phyloP scores from a whole-genome alignment of 2,888 invertebrate species.

The Cepaea hortensis region DNA sequence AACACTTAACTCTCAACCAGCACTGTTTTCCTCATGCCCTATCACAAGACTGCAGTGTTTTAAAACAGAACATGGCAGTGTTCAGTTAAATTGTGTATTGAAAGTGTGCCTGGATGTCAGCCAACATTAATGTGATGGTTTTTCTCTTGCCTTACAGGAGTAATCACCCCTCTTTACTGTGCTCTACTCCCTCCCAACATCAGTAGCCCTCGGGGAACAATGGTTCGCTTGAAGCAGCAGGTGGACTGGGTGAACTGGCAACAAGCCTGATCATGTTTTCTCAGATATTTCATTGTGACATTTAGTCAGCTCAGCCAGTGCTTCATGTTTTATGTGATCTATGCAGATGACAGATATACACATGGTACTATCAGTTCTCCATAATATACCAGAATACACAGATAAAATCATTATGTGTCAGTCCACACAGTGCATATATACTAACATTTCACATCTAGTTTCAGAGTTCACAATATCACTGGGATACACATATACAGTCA shows the following conservation, averaged over 20 bases:
- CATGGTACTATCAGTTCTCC: too few species aligned
- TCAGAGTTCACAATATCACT: neutral
- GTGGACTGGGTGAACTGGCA: conserved; percentile 23
- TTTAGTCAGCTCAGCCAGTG: neutral
- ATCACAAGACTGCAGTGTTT: too few species aligned
- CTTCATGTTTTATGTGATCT: neutral
- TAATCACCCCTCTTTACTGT: conserved; percentile 24
- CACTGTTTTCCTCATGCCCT: too few species aligned
- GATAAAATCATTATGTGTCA: neutral
- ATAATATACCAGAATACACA: too few species aligned
- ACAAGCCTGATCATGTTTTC: neutral
- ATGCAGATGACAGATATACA: too few species aligned
- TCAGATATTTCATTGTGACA: neutral
- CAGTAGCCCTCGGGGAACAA: conserved; percentile 14
- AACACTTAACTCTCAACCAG: too few species aligned
- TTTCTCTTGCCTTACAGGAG: conserved; percentile 5
- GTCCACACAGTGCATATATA: neutral
- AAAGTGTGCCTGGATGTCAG: too few species aligned
- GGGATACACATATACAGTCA: too few species aligned
- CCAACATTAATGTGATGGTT: too few species aligned
- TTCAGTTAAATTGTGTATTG: too few species aligned
- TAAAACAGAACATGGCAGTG: too few species aligned
- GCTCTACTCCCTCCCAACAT: conserved; percentile 33
- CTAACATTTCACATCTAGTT: neutral
- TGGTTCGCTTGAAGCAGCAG: neutral